Percentiles rank a stretch among this genome's conserved stretches.
Conservation (phyloP, 2,113 vertebrate genomes). For the Atlantisia rogersi region DNA sequence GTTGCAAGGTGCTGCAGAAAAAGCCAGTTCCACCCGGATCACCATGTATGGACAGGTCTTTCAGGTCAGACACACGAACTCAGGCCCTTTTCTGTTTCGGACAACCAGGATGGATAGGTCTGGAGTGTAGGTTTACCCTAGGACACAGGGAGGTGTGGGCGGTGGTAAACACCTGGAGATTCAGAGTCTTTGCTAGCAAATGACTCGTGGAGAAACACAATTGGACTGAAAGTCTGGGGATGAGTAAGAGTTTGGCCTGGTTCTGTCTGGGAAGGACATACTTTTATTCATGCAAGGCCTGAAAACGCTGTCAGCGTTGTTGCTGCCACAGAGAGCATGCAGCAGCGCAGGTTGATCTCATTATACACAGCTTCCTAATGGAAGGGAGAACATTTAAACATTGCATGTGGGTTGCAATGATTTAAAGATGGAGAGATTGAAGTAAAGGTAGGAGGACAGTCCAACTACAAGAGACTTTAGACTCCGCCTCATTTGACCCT, state of each 20-base stretch:
- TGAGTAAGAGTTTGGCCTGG: not conserved
- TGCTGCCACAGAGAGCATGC: not conserved
- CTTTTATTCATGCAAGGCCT: not conserved
- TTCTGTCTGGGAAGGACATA: not conserved
- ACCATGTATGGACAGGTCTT: not conserved
- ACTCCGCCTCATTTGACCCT: not conserved
- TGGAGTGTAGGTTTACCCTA: not conserved
- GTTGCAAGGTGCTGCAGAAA: not conserved
- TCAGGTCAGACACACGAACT: not conserved
- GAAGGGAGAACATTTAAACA: not conserved
- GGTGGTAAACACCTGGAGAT: not conserved
- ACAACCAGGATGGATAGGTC: not conserved
- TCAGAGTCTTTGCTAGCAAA: not conserved
- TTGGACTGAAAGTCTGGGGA: not conserved
- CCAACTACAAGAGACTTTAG: not conserved
- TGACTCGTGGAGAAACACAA: not conserved
- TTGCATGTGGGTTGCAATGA: not conserved
- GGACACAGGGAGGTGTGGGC: not conserved
- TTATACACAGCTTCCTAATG: not conserved
- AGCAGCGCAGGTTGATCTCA: not conserved
- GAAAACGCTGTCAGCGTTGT: not conserved
- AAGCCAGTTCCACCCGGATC: not conserved
- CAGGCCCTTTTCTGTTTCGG: not conserved
- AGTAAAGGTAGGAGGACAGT: not conserved
- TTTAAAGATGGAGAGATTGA: not conserved